These are phyloP conservation scores for Platycheirus albimanus DNA, from an alignment of 2,888 invertebrate species.

Conservation along the genomic window DNA sequence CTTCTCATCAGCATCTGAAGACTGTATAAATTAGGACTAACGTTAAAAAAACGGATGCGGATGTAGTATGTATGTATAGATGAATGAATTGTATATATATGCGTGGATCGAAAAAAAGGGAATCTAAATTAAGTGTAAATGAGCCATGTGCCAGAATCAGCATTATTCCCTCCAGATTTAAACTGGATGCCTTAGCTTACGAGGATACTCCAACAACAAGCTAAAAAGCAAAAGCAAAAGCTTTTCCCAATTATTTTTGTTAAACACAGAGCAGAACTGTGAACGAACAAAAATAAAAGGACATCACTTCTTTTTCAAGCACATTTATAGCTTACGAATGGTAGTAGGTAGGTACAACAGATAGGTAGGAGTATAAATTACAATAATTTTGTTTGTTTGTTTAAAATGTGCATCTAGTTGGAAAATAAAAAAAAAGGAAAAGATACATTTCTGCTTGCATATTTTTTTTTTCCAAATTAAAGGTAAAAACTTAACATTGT, in stretches of 20 bases:
- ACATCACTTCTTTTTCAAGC: conserved; percentile 28
- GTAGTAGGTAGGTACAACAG: conserved; percentile 22
- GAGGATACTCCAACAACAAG: neutral
- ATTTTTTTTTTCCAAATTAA: neutral
- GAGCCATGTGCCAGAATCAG: conserved; percentile 40
- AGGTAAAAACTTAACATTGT: conserved; percentile 6
- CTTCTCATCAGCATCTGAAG: conserved; percentile 17
- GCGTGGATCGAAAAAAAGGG: conserved; percentile 37
- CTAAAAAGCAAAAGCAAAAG: conserved; percentile 30
- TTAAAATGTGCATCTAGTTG: conserved; percentile 47
- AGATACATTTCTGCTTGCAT: conserved; percentile 2
- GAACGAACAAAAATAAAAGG: conserved; percentile 9
- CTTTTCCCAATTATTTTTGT: neutral
- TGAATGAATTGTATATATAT: conserved; percentile 11
- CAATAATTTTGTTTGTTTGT: conserved; percentile 12
- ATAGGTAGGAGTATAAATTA: conserved; percentile 36
- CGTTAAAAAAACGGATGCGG: conserved; percentile 21
- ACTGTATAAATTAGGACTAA: conserved; percentile 24
- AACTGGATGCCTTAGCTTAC: conserved; percentile 10
- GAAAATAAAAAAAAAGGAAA: conserved; percentile 3
- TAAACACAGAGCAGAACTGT: neutral
- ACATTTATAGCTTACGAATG: conserved; percentile 40
- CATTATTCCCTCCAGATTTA: conserved; percentile 45
- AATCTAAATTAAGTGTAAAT: conserved; percentile 71
- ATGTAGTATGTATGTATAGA: conserved; percentile 11